phyloP scores from a whole-genome alignment of 2,888 invertebrate species.

The Ormyrus labotus region DNA sequence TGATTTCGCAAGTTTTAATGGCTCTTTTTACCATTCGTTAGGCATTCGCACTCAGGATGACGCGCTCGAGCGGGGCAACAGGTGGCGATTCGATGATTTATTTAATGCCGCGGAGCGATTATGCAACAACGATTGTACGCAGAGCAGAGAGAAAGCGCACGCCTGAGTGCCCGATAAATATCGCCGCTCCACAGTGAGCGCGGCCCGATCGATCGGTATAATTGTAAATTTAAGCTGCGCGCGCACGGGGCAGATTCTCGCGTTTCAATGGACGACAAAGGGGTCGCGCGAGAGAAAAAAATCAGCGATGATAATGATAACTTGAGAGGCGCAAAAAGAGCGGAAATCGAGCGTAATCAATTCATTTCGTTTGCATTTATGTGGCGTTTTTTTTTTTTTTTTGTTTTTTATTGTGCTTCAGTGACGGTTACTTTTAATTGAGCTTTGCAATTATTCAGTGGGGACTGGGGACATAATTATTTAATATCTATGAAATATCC shows the following conservation, averaged over 20 bases:
- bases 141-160: neutral
- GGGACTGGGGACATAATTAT: too few relatives aligned
- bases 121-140: constrained; percentile 48
- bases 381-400: too few relatives aligned
- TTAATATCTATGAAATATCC: too few relatives aligned
- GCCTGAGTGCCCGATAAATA: constrained; percentile 41
- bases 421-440: too few relatives aligned
- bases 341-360: too few relatives aligned
- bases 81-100: constrained; percentile 55
- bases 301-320: neutral
- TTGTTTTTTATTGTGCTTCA: too few relatives aligned
- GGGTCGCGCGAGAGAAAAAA: neutral
- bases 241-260: neutral
- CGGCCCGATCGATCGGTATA: constrained; percentile 22
- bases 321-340: too few relatives aligned
- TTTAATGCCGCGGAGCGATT: constrained; percentile 50
- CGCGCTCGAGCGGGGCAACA: constrained; percentile 35
- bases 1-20: constrained; percentile 24
- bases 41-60: neutral
- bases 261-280: constrained; percentile 37
- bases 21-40: constrained; percentile 5
- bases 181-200: neutral
- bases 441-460: too few relatives aligned
- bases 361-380: too few relatives aligned
- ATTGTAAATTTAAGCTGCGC: constrained; percentile 39